Percentiles rank a stretch among this genome's conserved stretches.
phyloP scores from a whole-genome alignment of 2,888 invertebrate species.

The Plebejus anna region DNA sequence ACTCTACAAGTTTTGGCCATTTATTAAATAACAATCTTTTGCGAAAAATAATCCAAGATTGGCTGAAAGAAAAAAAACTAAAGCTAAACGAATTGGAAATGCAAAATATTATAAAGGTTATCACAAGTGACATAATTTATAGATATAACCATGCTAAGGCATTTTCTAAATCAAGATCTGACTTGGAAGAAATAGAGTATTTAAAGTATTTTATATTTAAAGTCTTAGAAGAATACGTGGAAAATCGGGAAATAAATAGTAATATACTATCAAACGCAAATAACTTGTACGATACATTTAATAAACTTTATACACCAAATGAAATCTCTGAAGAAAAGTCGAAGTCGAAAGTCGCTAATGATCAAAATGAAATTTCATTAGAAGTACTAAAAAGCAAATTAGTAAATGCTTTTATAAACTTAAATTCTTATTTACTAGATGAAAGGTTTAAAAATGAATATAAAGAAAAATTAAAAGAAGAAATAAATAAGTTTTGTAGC shows the following conservation, averaged over 20 bases:
- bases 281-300: not conserved
- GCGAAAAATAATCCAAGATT: not conserved
- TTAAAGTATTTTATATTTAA: slow-evolving; percentile 19
- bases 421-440: slow-evolving; percentile 47
- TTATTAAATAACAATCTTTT: not conserved
- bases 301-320: not conserved
- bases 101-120: not conserved
- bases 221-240: not conserved
- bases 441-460: slow-evolving; percentile 43
- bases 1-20: not conserved
- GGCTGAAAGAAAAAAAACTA: not conserved
- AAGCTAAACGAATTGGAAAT: slow-evolving; percentile 4
- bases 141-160: not conserved
- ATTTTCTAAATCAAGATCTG: slow-evolving; percentile 41
- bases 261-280: not conserved
- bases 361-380: slow-evolving; percentile 41
- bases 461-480: slow-evolving; percentile 47
- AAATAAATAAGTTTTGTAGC: slow-evolving; percentile 49
- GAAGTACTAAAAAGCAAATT: slow-evolving; percentile 53
- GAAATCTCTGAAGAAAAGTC: not conserved
- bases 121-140: not conserved
- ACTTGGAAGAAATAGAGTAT: slow-evolving; percentile 42
- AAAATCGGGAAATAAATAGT: not conserved
- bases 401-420: slow-evolving; percentile 55
- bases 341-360: not conserved